Evolutionary conservation across 2,797 vertebrate genomes (phyloP).

Genomic region (Mycteria americana): DNA sequence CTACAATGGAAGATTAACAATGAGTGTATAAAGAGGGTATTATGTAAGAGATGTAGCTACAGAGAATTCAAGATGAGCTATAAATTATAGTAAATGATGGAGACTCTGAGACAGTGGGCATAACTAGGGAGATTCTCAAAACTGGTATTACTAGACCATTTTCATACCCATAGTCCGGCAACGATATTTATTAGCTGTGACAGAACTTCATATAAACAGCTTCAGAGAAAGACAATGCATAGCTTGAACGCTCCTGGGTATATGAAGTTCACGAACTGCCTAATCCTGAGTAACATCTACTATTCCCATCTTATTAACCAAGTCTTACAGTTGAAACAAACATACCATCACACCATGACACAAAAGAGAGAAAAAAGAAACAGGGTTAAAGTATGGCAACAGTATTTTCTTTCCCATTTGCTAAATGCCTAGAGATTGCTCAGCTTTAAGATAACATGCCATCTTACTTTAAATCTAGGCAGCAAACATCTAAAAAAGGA

Average conservation of each 20-base stretch:
- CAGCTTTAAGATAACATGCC: background rate
- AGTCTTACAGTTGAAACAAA: background rate
- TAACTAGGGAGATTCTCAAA: background rate
- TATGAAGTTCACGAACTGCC: background rate
- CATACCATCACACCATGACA: background rate
- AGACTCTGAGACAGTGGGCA: background rate
- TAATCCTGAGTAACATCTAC: background rate
- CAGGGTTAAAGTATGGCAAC: background rate
- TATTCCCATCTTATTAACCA: background rate
- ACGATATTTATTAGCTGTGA: background rate
- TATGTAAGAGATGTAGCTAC: background rate
- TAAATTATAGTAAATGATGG: background rate
- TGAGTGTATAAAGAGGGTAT: background rate
- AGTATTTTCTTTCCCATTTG: background rate
- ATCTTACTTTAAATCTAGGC: background rate
- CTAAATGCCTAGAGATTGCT: background rate
- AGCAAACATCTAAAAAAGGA: background rate
- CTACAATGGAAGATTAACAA: background rate
- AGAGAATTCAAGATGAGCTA: background rate
- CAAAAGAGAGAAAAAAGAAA: background rate
- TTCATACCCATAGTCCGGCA: background rate
- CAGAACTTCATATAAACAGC: background rate
- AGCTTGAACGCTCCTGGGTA: background rate
- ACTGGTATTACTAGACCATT: background rate
- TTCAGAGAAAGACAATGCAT: background rate